Evolutionary conservation across 2,113 vertebrate species (phyloP).

Genomic region (Pelecanoides urinatrix): DNA sequence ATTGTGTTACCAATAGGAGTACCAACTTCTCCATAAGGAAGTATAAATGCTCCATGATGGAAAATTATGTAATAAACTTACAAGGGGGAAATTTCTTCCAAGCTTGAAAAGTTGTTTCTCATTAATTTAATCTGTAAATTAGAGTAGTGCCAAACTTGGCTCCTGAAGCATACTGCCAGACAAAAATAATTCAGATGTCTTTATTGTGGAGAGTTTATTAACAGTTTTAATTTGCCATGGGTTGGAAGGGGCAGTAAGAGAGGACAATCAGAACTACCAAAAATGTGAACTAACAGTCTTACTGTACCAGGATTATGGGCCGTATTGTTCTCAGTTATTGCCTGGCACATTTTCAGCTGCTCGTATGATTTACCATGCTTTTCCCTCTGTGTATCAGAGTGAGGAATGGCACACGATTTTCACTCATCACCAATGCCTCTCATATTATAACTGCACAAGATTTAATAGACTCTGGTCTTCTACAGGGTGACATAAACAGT

Average conservation of each 20-base stretch:
- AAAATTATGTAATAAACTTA: neutral
- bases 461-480: neutral
- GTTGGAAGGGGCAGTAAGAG: neutral
- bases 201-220: neutral
- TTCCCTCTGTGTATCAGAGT: neutral
- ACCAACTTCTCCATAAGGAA: neutral
- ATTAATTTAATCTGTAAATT: neutral
- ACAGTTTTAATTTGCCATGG: neutral
- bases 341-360: neutral
- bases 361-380: neutral
- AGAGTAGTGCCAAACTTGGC: neutral
- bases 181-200: neutral
- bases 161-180: neutral
- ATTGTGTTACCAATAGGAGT: neutral
- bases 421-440: neutral
- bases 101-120: neutral
- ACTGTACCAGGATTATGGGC: neutral
- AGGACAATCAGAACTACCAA: neutral
- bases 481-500: neutral
- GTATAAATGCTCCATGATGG: neutral
- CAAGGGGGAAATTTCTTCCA: neutral
- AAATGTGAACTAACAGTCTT: neutral
- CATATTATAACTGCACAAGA: neutral
- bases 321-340: neutral
- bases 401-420: neutral